Evolutionary conservation across 2,797 vertebrate genomes (phyloP).

Genomic region (Harpagifer antarcticus): DNA sequence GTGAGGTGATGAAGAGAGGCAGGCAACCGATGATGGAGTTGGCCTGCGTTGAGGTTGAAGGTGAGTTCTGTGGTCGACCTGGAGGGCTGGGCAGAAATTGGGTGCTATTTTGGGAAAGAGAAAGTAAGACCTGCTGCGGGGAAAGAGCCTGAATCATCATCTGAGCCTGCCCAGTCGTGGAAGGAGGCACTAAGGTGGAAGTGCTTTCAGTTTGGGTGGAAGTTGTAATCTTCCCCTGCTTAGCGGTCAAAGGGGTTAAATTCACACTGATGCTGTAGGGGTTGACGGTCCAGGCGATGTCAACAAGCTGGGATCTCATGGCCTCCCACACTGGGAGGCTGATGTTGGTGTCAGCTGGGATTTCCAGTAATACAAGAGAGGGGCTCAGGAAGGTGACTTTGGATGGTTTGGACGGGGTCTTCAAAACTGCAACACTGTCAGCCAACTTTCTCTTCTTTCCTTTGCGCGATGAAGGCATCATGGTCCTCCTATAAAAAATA

Average conservation of each 20-base stretch:
- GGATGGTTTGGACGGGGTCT: neutral
- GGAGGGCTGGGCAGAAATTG: neutral
- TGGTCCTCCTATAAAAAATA: conserved; percentile 10
- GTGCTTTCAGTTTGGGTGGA: neutral
- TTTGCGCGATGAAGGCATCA: conserved; percentile 45
- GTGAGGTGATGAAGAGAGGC: conserved; percentile 42
- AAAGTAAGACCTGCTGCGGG: conserved; percentile 19
- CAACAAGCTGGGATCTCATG: conserved; percentile 46
- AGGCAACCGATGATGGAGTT: conserved; percentile 22
- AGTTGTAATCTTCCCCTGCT: neutral
- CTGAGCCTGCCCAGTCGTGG: conserved; percentile 2
- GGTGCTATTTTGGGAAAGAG: conserved; percentile 16
- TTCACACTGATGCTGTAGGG: conserved; percentile 64
- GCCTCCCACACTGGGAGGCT: conserved; percentile 73
- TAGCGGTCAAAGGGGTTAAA: conserved; percentile 38
- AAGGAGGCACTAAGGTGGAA: neutral
- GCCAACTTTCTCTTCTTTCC: conserved; percentile 45
- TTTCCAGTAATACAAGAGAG: conserved; percentile 48
- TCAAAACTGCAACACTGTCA: neutral
- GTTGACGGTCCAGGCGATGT: conserved; percentile 54
- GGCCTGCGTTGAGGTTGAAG: neutral
- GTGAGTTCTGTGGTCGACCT: neutral
- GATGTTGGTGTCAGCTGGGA: conserved; percentile 51
- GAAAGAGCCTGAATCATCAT: neutral
- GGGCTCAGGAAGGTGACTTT: conserved; percentile 34